Conservation (phyloP, 2,888 invertebrate species). For the Ochropleura plecta region DNA sequence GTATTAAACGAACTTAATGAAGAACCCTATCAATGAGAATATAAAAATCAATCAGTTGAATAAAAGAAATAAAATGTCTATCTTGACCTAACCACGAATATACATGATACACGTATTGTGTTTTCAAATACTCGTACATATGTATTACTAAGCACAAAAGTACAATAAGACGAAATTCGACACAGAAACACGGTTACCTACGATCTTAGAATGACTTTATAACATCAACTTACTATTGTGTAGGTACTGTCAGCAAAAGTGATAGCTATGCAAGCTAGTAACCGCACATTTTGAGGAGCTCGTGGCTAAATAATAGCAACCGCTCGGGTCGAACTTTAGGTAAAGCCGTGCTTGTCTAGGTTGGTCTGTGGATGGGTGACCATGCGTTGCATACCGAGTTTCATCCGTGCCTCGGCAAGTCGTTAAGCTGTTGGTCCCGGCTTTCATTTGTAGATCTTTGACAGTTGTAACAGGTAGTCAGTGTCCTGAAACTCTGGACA, state of each 20-base stretch:
- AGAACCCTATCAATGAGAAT: slow-evolving; percentile 41
- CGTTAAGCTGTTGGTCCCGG: too few species aligned
- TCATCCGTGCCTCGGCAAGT: too few species aligned
- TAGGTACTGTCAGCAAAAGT: not conserved
- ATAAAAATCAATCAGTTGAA: slow-evolving; percentile 44
- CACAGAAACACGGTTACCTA: slow-evolving; percentile 64
- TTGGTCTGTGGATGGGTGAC: too few species aligned
- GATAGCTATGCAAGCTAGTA: not conserved
- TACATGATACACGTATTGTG: slow-evolving; percentile 50
- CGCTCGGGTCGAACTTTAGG: too few species aligned
- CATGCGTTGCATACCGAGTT: too few species aligned
- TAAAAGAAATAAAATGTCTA: slow-evolving; percentile 38
- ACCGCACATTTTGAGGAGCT: not conserved
- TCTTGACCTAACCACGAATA: slow-evolving; percentile 42
- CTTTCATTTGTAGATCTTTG: too few species aligned
- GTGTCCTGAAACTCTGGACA: too few species aligned
- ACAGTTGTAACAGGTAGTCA: too few species aligned
- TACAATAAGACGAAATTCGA: slow-evolving; percentile 56
- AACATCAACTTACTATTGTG: slow-evolving; percentile 1
- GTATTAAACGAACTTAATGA: slow-evolving; percentile 47
- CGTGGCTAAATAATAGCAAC: too few species aligned
- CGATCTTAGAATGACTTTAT: slow-evolving; percentile 33
- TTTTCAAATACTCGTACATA: slow-evolving; percentile 35
- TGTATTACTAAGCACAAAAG: slow-evolving; percentile 62
- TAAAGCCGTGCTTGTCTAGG: too few species aligned